A percentile compares a stretch with the other conserved stretches of the same genome.
phyloP scores from a whole-genome alignment of 2,888 invertebrate genomes.

The Neuroscelio doddi region DNA sequence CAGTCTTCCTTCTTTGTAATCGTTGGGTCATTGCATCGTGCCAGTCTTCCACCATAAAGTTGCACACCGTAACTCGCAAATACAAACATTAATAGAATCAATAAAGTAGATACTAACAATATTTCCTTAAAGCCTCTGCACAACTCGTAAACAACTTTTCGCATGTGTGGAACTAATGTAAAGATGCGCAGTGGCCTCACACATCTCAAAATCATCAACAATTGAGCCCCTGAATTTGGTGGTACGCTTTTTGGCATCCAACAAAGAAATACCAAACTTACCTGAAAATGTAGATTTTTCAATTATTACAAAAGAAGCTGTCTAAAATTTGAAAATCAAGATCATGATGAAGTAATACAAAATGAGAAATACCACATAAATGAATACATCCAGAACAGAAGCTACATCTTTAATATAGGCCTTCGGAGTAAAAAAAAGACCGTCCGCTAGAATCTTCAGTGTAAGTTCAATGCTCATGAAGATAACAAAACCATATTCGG shows the following conservation, averaged over 20 bases:
- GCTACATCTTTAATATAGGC: slow-evolving; percentile 98
- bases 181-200: slow-evolving; percentile 97
- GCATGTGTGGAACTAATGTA: slow-evolving; percentile 98
- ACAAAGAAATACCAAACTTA: slow-evolving; percentile 93
- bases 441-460: slow-evolving; percentile 96
- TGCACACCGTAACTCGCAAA: slow-evolving; percentile 99
- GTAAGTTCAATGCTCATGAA: slow-evolving; percentile 98
- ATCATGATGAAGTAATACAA: too few relatives aligned
- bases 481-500: slow-evolving; percentile 98
- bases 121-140: slow-evolving; percentile 99
- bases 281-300: slow-evolving; percentile 75
- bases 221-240: slow-evolving; percentile 93
- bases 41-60: slow-evolving; percentile 95
- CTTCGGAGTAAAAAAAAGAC: slow-evolving; percentile 98
- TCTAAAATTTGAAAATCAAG: too few relatives aligned
- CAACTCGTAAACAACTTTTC: slow-evolving; percentile 98
- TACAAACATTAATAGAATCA: slow-evolving; percentile 98
- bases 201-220: slow-evolving; percentile 96
- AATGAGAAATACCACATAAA: slow-evolving; percentile 92
- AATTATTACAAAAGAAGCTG: too few relatives aligned
- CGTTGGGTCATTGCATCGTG: slow-evolving; percentile 96
- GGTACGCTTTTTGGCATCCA: slow-evolving; percentile 97
- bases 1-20: slow-evolving; percentile 88
- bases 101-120: slow-evolving; percentile 93
- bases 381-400: slow-evolving; percentile 96